phyloP scores from a whole-genome alignment of 1,140 invertebrate genomes.

The Ephestia elutella region DNA sequence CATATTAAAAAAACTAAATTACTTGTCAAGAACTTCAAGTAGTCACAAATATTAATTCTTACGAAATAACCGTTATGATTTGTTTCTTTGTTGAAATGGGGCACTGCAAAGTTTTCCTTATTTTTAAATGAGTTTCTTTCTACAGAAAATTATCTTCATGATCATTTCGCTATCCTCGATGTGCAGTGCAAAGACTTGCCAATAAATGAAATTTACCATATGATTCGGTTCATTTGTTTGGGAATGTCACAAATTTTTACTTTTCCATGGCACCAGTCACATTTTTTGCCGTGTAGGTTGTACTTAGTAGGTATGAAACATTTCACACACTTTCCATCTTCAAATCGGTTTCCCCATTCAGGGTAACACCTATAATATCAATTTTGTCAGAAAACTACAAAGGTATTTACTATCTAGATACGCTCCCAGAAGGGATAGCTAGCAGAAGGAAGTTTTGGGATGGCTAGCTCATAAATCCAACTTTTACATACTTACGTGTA shows the following conservation, averaged over 20 bases:
- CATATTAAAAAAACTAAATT: conserved; percentile 29
- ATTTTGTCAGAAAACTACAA: no score
- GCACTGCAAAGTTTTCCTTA: conserved; percentile 41
- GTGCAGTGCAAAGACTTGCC: conserved; percentile 54
- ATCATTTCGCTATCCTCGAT: conserved; percentile 37
- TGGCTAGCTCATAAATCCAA: no score
- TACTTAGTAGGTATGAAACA: background rate
- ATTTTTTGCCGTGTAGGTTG: conserved; percentile 7
- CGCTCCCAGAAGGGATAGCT: no score
- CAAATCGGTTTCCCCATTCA: no score
- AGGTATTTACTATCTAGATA: no score
- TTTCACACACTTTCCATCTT: no score
- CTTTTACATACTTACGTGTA: no score
- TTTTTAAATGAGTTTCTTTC: conserved; percentile 39
- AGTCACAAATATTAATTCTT: conserved; percentile 42
- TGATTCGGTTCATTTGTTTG: conserved; percentile 69
- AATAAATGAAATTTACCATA: conserved; percentile 63
- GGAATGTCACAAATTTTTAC: conserved; percentile 31
- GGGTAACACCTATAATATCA: no score
- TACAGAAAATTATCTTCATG: conserved; percentile 35
- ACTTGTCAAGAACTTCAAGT: conserved; percentile 27
- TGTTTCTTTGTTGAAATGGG: conserved; percentile 26
- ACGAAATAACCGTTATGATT: conserved; percentile 42
- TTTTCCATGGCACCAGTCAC: conserved; percentile 26
- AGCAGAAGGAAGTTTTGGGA: no score